phyloP scores from a whole-genome alignment of 2,888 invertebrate genomes.

The Capitulum mitella region DNA sequence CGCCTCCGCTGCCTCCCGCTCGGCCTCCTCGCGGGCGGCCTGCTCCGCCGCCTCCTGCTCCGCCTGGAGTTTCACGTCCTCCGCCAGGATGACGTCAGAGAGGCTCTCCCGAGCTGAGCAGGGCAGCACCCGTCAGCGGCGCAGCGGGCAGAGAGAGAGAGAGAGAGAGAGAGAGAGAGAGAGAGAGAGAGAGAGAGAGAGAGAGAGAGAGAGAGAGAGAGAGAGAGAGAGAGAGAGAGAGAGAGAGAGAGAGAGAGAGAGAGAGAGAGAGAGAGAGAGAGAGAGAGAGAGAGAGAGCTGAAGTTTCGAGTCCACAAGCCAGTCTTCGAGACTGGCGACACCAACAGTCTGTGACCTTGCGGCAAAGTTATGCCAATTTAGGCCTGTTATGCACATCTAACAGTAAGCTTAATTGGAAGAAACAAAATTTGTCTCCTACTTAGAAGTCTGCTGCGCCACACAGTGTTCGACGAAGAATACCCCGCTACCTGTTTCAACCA shows the following conservation, averaged over 20 bases:
- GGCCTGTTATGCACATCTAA: too few relatives aligned
- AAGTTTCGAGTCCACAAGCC: too few relatives aligned
- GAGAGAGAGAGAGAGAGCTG: background rate
- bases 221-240: background rate
- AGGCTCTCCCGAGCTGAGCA: background rate
- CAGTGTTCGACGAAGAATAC: too few relatives aligned
- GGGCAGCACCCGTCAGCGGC: too few relatives aligned
- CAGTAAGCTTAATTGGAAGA: too few relatives aligned
- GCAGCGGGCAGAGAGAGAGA: too few relatives aligned
- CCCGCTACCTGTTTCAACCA: too few relatives aligned
- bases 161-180: constrained; percentile 16
- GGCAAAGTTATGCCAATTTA: too few relatives aligned
- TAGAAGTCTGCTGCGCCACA: too few relatives aligned
- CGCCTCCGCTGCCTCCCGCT: constrained; percentile 4
- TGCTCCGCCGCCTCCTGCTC: background rate
- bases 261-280: background rate
- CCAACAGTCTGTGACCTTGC: too few relatives aligned
- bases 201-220: background rate
- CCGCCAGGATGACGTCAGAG: background rate
- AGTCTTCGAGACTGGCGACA: too few relatives aligned
- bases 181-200: constrained; percentile 1
- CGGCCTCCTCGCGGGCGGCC: background rate
- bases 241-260: background rate
- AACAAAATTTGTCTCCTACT: too few relatives aligned
- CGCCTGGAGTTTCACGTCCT: background rate